A percentile compares a stretch with the other conserved stretches of the same genome.
phyloP scores from a whole-genome alignment of 2,113 vertebrate species.

The Strix aluco region DNA sequence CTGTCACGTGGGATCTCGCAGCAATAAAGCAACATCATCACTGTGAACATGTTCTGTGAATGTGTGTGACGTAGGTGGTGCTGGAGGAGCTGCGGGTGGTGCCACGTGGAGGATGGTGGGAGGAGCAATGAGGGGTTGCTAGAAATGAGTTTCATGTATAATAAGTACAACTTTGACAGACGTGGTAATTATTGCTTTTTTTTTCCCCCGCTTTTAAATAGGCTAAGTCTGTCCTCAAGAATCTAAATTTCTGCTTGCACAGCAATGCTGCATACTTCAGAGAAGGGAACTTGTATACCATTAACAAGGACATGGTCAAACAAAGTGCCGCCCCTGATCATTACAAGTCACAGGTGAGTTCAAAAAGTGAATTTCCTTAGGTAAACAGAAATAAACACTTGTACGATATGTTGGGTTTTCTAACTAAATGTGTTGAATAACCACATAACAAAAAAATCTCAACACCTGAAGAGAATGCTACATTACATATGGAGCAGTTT shows the following conservation, averaged over 20 bases:
- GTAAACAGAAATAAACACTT: neutral
- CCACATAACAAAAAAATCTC: accelerated
- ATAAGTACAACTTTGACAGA: neutral
- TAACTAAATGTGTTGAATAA: neutral
- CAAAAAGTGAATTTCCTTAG: neutral
- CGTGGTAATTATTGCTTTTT: neutral
- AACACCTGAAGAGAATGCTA: neutral
- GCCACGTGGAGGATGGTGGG: neutral
- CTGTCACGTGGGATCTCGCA: neutral
- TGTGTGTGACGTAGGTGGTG: neutral
- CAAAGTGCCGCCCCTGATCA: neutral
- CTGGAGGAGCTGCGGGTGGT: neutral
- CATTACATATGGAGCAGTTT: neutral
- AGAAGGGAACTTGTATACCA: neutral
- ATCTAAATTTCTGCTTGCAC: neutral
- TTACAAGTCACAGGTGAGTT: constrained; percentile 37
- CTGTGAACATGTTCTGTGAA: neutral
- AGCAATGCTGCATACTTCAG: neutral
- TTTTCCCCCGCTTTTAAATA: neutral
- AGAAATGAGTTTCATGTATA: neutral
- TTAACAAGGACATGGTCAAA: neutral
- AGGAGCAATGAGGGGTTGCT: neutral
- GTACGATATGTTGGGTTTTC: accelerated
- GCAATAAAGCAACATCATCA: accelerated
- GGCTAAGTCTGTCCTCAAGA: neutral